Evolutionary conservation across 2,797 vertebrate genomes (phyloP).

Genomic region (Platyrinchus mystaceus): DNA sequence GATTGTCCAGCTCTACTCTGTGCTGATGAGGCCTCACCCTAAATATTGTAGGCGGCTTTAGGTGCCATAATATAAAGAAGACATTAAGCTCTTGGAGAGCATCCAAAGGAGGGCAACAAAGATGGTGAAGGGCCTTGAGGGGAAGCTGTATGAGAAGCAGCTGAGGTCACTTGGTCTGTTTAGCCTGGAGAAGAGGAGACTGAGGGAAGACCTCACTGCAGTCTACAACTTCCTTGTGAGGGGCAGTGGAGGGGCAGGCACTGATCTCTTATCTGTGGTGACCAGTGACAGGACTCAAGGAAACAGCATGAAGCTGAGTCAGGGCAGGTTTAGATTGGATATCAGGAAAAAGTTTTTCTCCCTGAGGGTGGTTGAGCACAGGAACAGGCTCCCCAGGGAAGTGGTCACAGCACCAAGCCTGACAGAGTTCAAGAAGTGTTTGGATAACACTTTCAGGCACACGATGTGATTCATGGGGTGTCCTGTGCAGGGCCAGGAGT

Average conservation of each 20-base stretch:
- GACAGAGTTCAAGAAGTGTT: not conserved
- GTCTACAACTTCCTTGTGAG: accelerated
- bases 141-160: accelerated
- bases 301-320: not conserved
- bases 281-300: not conserved
- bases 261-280: not conserved
- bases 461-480: not conserved
- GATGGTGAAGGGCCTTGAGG: not conserved
- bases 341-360: not conserved
- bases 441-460: not conserved
- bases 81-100: not conserved
- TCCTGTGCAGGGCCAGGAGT: not conserved
- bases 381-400: not conserved
- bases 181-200: not conserved
- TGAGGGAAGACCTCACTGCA: not conserved
- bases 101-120: not conserved
- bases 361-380: not conserved
- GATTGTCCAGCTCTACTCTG: not conserved
- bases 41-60: accelerated
- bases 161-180: not conserved
- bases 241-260: accelerated
- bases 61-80: accelerated
- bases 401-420: not conserved
- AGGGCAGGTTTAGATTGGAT: not conserved
- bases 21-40: accelerated